phyloP scores from a whole-genome alignment of 2,888 invertebrate species.

The Drosophila siamana region DNA sequence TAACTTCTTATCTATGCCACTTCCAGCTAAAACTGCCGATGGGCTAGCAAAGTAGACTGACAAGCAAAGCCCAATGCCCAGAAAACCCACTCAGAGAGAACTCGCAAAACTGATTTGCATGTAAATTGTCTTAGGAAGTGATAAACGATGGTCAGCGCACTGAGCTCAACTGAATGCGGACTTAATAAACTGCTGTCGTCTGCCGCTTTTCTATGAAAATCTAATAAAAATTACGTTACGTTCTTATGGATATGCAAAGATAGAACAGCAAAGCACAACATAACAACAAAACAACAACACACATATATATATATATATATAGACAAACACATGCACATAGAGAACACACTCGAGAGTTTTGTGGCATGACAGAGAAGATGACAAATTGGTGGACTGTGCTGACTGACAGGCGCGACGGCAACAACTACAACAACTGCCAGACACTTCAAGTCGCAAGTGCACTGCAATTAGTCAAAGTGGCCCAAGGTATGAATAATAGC shows the following conservation, averaged over 20 bases:
- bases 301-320: too few relatives aligned
- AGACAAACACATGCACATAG: constrained; percentile 1
- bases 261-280: constrained; percentile 3
- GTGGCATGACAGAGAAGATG: constrained; percentile 77
- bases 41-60: not conserved
- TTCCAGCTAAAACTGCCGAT: constrained; percentile 1
- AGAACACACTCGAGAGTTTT: constrained; percentile 45
- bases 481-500: constrained; percentile 45
- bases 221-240: constrained; percentile 67
- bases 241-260: constrained; percentile 47
- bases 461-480: constrained; percentile 80
- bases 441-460: constrained; percentile 69
- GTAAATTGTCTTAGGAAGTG: constrained; percentile 80
- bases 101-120: constrained; percentile 69
- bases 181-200: constrained; percentile 47
- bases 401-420: constrained; percentile 67
- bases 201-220: constrained; percentile 65
- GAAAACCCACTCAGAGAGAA: constrained; percentile 24
- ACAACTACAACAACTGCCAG: constrained; percentile 55
- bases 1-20: not conserved
- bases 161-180: constrained; percentile 28
- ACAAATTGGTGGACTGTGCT: constrained; percentile 73
- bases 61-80: constrained; percentile 24
- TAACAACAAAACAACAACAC: constrained; percentile 2
- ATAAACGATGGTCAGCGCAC: constrained; percentile 68